phyloP scores from a whole-genome alignment of 2,797 vertebrate species.

The Chelon labrosus region DNA sequence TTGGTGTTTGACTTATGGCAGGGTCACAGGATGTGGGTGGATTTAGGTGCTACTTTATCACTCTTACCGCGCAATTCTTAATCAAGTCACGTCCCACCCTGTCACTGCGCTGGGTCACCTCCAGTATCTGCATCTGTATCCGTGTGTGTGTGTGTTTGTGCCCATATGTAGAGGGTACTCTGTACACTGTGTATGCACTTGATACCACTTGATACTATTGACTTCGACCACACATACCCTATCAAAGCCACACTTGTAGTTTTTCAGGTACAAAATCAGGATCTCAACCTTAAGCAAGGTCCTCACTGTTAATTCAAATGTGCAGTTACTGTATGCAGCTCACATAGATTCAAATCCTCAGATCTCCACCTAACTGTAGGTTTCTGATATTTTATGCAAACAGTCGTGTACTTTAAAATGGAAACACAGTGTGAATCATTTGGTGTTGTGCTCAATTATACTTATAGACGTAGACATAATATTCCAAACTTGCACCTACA shows the following conservation, averaged over 20 bases:
- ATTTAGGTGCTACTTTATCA: constrained; percentile 82
- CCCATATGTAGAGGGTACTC: constrained; percentile 48
- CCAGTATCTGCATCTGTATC: constrained; percentile 78
- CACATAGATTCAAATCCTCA: constrained; percentile 7
- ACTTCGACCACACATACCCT: constrained; percentile 58
- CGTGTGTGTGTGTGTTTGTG: constrained; percentile 35
- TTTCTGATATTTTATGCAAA: neutral
- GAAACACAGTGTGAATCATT: neutral
- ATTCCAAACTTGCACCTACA: too few relatives aligned
- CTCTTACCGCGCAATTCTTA: constrained; percentile 77
- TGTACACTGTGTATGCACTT: constrained; percentile 44
- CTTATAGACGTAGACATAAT: too few relatives aligned
- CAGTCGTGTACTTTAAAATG: neutral
- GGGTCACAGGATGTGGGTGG: constrained; percentile 80
- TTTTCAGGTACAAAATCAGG: constrained; percentile 17
- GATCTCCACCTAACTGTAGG: neutral
- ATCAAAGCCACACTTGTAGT: constrained; percentile 16
- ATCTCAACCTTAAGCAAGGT: constrained; percentile 8
- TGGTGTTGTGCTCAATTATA: neutral
- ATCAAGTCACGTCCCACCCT: constrained; percentile 78
- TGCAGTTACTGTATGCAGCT: constrained; percentile 4
- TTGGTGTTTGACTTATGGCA: constrained; percentile 80
- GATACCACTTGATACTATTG: constrained; percentile 54
- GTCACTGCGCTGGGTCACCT: constrained; percentile 79
- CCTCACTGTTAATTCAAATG: constrained; percentile 10